Conservation (phyloP, 2,113 vertebrate genomes). For the Plecotus auritus region DNA sequence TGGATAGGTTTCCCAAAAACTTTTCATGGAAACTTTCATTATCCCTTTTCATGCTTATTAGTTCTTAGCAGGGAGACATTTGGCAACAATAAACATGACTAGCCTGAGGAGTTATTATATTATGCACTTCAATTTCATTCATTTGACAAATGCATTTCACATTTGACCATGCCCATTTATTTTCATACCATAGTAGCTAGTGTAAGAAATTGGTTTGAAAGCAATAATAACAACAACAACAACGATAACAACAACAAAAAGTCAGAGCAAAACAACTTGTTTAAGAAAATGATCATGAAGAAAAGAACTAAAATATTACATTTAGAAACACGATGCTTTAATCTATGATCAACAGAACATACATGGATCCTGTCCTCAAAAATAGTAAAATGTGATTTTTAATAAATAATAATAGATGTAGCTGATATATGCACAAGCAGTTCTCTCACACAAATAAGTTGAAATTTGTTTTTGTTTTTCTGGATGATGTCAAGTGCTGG, state of each 20-base stretch:
- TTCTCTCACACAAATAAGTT: not conserved
- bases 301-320: conserved; percentile 15
- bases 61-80: conserved; percentile 70
- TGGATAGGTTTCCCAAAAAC: conserved; percentile 66
- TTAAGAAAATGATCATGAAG: conserved; percentile 22
- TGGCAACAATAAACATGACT: conserved; percentile 71
- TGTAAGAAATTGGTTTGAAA: conserved; percentile 63
- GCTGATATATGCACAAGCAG: conserved; percentile 26
- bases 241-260: not conserved
- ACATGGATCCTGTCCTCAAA: conserved; percentile 25
- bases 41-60: conserved; percentile 67
- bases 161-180: conserved; percentile 64
- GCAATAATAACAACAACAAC: conserved; percentile 1
- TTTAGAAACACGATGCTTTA: conserved; percentile 41
- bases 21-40: conserved; percentile 73
- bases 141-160: conserved; percentile 66
- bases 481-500: conserved; percentile 26
- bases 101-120: conserved; percentile 67
- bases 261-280: not conserved
- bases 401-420: conserved; percentile 38
- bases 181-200: conserved; percentile 61
- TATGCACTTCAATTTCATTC: conserved; percentile 63
- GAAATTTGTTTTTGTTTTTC: conserved; percentile 29
- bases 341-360: conserved; percentile 51
- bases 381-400: not conserved